These are phyloP conservation scores for Pseudotriccus pelzelni DNA, from an alignment of 2,797 vertebrate species.

Conservation along the genomic window DNA sequence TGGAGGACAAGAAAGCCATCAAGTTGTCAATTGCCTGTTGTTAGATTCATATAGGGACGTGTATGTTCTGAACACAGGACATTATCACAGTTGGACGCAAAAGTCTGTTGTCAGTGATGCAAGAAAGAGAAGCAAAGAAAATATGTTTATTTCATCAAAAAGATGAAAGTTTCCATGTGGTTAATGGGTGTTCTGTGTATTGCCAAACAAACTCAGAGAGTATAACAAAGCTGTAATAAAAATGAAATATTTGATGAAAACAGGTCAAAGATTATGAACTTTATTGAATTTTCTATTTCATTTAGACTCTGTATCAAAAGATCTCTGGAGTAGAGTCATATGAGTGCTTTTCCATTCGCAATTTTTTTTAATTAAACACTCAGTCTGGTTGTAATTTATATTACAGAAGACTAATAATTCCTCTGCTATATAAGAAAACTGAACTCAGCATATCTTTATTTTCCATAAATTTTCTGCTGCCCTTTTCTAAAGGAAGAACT, in stretches of 20 bases:
- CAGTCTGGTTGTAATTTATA: constrained; percentile 2
- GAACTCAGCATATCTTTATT: constrained; percentile 44
- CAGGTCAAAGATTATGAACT: background rate
- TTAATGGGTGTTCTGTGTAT: constrained; percentile 13
- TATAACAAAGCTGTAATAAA: constrained; percentile 30
- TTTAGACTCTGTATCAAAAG: constrained; percentile 29
- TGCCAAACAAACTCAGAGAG: constrained; percentile 2
- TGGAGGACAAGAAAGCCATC: constrained; percentile 26
- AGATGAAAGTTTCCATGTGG: constrained; percentile 20
- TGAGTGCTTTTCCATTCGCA: background rate
- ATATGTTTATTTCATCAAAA: constrained; percentile 33
- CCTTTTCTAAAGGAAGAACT: constrained; percentile 15
- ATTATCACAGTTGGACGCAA: constrained; percentile 64
- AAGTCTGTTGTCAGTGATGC: constrained; percentile 35
- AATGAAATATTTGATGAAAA: constrained; percentile 7
- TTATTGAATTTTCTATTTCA: constrained; percentile 45
- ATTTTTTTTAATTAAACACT: constrained; percentile 53
- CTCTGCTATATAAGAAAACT: constrained; percentile 16
- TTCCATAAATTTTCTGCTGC: constrained; percentile 48
- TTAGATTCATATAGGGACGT: constrained; percentile 22
- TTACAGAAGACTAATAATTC: constrained; percentile 26
- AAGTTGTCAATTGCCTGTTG: constrained; percentile 35
- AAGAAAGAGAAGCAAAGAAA: constrained; percentile 41
- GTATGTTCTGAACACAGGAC: constrained; percentile 18
- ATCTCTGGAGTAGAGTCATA: background rate